Percentiles rank a stretch among this genome's conserved stretches.
Conservation (phyloP, 2,888 invertebrate species). For the Stenolophus ochropezus region DNA sequence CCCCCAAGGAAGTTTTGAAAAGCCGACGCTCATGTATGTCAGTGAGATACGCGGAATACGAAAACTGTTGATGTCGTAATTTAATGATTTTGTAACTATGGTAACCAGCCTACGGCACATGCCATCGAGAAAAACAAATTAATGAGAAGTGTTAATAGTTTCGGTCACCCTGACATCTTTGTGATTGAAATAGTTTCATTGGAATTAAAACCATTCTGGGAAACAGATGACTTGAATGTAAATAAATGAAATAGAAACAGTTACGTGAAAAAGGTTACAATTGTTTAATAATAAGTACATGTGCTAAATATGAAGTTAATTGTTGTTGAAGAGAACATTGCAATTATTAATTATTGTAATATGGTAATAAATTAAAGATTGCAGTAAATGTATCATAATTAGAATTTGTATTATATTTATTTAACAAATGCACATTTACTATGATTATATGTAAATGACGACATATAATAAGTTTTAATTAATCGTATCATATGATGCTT, state of each 20-base stretch:
- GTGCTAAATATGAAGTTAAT: neutral
- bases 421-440: too few relatives aligned
- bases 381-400: too few relatives aligned
- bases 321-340: neutral
- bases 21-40: too few relatives aligned
- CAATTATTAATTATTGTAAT: neutral
- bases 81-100: neutral
- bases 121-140: conserved; percentile 5
- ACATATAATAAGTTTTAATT: too few relatives aligned
- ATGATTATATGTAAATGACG: too few relatives aligned
- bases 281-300: neutral
- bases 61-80: neutral
- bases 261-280: neutral
- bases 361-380: neutral
- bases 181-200: neutral
- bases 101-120: neutral
- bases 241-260: neutral
- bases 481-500: too few relatives aligned
- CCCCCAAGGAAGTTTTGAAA: too few relatives aligned
- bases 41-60: neutral
- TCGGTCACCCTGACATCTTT: conserved; percentile 26
- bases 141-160: neutral
- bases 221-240: neutral
- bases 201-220: neutral
- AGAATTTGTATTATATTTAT: too few relatives aligned